These are phyloP conservation scores for Lottia scabra DNA, from an alignment of 2,888 invertebrate genomes.

Conservation along the genomic window DNA sequence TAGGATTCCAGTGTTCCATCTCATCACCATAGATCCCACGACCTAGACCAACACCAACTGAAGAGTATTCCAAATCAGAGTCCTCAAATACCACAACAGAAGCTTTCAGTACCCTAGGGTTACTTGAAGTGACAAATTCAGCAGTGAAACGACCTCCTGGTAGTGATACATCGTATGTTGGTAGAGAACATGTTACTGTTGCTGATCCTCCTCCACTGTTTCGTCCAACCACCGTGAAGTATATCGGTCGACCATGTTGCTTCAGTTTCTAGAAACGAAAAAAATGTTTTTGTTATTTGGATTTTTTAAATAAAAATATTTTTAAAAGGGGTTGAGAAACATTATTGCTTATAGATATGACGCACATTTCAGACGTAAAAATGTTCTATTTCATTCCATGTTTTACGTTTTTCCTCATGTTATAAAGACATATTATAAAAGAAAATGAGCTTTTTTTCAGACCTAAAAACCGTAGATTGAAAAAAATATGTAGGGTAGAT, in stretches of 20 bases:
- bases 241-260: conserved; percentile 40
- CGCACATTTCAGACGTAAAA: too few relatives aligned
- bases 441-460: too few relatives aligned
- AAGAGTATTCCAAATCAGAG: conserved; percentile 22
- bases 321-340: too few relatives aligned
- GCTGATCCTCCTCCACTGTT: conserved; percentile 44
- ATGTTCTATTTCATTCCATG: too few relatives aligned
- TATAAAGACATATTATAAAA: too few relatives aligned
- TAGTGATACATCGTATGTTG: conserved; percentile 46
- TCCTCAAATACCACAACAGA: conserved; percentile 44
- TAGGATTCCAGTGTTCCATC: not conserved
- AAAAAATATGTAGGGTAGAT: too few relatives aligned
- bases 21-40: conserved; percentile 22
- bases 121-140: conserved; percentile 43
- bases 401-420: too few relatives aligned
- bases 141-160: conserved; percentile 42
- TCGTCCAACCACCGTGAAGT: conserved; percentile 42
- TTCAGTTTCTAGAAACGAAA: conserved; percentile 19
- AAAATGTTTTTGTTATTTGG: too few relatives aligned
- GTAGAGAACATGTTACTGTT: conserved; percentile 39
- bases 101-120: conserved; percentile 38
- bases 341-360: too few relatives aligned
- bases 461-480: too few relatives aligned
- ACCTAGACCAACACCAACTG: conserved; percentile 25
- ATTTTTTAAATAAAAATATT: too few relatives aligned